Percentiles rank a stretch among this genome's conserved stretches.
Evolutionary conservation across 2,888 invertebrate species (phyloP).

Genomic region (Tetrapedia diversipes): DNA sequence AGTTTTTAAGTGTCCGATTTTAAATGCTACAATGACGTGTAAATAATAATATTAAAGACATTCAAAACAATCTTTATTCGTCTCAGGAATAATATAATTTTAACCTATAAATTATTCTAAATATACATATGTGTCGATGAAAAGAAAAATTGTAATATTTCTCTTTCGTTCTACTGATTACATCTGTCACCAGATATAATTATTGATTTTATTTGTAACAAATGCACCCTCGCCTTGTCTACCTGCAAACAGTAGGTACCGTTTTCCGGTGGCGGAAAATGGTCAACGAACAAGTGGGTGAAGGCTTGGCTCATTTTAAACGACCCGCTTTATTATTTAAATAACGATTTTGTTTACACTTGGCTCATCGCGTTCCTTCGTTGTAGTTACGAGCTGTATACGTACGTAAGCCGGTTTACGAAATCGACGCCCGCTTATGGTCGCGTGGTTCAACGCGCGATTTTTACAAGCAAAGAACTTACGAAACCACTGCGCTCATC

Average conservation of each 20-base stretch:
- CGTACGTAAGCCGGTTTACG: no score
- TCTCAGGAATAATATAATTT: no score
- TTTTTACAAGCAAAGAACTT: neutral
- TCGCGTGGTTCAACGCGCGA: neutral
- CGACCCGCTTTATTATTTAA: neutral
- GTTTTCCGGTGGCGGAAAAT: neutral
- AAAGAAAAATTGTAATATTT: no score
- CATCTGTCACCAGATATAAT: no score
- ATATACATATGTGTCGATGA: no score
- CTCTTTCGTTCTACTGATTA: no score
- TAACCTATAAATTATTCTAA: no score
- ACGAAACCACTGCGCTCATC: neutral
- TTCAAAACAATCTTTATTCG: no score
- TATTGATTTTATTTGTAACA: conserved; percentile 1
- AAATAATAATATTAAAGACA: no score
- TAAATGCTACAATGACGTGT: no score
- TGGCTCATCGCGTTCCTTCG: neutral
- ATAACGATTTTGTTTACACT: neutral
- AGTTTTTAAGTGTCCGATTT: no score
- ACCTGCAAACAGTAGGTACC: neutral
- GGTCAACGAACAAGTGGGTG: neutral
- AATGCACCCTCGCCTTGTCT: neutral
- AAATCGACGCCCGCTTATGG: neutral
- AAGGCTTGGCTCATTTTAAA: neutral
- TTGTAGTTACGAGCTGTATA: neutral